Evolutionary conservation across 53 echinoderm and acorn worm species (phyloP).

Genomic region (Stichopus horrens): DNA sequence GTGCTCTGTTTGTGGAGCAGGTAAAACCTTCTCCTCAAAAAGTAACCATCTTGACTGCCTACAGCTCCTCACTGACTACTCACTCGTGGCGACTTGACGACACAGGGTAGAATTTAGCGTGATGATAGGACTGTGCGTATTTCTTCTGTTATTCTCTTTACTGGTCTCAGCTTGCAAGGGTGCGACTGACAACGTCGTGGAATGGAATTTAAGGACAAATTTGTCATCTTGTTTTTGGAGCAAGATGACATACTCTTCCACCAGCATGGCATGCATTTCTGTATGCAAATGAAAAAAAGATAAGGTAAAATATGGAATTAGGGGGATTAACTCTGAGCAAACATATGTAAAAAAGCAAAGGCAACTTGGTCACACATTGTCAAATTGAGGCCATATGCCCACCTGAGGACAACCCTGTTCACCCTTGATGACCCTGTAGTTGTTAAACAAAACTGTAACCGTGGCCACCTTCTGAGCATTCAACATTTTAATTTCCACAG

Average conservation of each 20-base stretch:
- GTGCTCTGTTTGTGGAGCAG: too few species aligned
- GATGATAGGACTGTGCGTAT: slow-evolving; percentile 96
- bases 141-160: slow-evolving; percentile 66
- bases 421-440: too few species aligned
- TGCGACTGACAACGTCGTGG: slow-evolving; percentile 56
- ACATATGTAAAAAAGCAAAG: not conserved
- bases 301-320: not conserved
- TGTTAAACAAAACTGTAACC: too few species aligned
- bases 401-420: too few species aligned
- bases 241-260: slow-evolving; percentile 81
- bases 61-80: too few species aligned
- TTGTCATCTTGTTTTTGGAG: slow-evolving; percentile 90
- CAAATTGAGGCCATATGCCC: not conserved
- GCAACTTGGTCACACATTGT: not conserved
- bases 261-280: slow-evolving; percentile 84
- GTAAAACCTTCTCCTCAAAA: too few species aligned
- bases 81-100: slow-evolving; percentile 93
- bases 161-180: not conserved
- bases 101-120: slow-evolving; percentile 82
- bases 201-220: slow-evolving; percentile 83
- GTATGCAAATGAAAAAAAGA: slow-evolving; percentile 6
- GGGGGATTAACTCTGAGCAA: not conserved
- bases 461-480: too few species aligned
- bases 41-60: too few species aligned
- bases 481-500: too few species aligned